A percentile compares a stretch with the other conserved stretches of the same genome.
These are phyloP conservation scores for Neotoma lepida DNA, from an alignment of 2,113 vertebrate genomes.

Conservation along the genomic window DNA sequence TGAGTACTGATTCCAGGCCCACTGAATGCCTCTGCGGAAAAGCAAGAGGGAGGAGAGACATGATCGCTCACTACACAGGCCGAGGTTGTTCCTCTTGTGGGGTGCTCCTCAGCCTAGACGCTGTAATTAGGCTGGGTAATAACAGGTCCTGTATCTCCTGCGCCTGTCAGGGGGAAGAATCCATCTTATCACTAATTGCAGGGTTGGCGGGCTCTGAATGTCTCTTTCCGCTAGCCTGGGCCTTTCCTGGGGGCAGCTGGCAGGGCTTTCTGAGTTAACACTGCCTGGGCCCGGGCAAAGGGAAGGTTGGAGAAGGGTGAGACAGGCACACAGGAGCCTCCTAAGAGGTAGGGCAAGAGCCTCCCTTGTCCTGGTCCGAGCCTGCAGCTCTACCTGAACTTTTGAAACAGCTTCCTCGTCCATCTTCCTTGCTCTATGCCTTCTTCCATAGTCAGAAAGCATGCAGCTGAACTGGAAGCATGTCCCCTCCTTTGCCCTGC, in stretches of 20 bases:
- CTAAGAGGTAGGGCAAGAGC: not conserved
- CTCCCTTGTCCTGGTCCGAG: not conserved
- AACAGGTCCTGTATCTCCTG: conserved; percentile 81
- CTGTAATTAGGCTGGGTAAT: conserved; percentile 87
- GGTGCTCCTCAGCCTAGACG: conserved; percentile 73
- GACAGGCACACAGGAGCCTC: not conserved
- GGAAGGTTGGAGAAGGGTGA: not conserved
- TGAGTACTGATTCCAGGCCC: conserved; percentile 83
- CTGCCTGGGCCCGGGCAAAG: conserved; percentile 17
- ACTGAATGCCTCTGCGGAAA: conserved; percentile 81
- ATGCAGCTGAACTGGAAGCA: not conserved
- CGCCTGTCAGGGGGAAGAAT: conserved; percentile 84
- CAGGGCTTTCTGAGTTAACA: conserved; percentile 24
- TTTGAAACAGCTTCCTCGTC: accelerated
- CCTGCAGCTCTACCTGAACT: not conserved
- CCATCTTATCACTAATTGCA: conserved; percentile 86
- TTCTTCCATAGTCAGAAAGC: not conserved
- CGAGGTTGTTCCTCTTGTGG: conserved; percentile 80
- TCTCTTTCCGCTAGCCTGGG: conserved; percentile 79
- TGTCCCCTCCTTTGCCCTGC: not conserved
- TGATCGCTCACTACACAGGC: conserved; percentile 81
- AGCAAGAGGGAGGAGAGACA: conserved; percentile 1
- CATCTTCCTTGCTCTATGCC: no score
- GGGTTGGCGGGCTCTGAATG: conserved; percentile 81
- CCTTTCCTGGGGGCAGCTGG: conserved; percentile 61